Percentiles rank a stretch among this genome's conserved stretches.
phyloP scores from a whole-genome alignment of 2,113 vertebrate species.

The Nycticryphes semicollaris region DNA sequence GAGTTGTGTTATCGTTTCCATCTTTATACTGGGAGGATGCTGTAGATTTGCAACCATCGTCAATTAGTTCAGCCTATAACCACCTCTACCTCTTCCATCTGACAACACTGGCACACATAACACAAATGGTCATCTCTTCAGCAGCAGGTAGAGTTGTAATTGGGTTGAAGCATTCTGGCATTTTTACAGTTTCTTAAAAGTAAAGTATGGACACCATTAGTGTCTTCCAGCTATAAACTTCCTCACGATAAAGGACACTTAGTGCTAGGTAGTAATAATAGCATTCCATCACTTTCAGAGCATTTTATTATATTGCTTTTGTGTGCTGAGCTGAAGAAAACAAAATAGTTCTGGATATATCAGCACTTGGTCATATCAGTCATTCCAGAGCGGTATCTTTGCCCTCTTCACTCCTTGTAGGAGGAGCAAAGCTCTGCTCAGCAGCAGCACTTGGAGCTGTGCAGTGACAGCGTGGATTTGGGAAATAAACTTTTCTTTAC shows the following conservation, averaged over 20 bases:
- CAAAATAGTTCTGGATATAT: not conserved
- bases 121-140: constrained; percentile 87
- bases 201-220: not conserved
- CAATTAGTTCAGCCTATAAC: constrained; percentile 90
- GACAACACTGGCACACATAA: constrained; percentile 91
- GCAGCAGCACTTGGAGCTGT: not conserved
- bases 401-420: not conserved
- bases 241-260: not conserved
- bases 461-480: not conserved
- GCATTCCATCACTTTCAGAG: not conserved
- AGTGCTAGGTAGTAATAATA: not conserved
- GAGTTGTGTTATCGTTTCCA: constrained; percentile 88
- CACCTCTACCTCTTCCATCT: constrained; percentile 92
- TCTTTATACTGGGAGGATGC: constrained; percentile 92
- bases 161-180: not conserved
- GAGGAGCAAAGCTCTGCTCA: not conserved
- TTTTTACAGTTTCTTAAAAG: not conserved
- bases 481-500: not conserved
- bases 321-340: not conserved
- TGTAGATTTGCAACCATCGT: constrained; percentile 90
- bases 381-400: not conserved
- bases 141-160: constrained; percentile 68
- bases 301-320: not conserved
- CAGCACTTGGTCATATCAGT: not conserved
- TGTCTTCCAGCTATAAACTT: not conserved